Evolutionary conservation across 2,888 invertebrate species (phyloP), one percentile per base, ranked within the genome.

Genomic region (Hydroisotoma schaefferi): DNA sequence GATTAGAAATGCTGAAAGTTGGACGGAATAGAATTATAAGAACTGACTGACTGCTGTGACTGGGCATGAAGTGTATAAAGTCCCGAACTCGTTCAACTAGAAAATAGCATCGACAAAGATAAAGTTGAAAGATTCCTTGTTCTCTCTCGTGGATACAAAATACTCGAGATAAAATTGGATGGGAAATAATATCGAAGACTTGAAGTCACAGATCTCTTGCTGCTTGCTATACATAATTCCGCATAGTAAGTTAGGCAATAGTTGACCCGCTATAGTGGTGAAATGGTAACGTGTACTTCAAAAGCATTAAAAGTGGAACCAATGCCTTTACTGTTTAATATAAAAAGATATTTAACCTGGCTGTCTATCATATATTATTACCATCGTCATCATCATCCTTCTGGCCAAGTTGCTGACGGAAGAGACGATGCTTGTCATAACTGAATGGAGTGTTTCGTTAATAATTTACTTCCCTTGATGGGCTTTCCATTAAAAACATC

Each of bases 401-500:
- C 53, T 61, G 43, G 47, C 46, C 53, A 53, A 60, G 52, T 60
- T 49, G 52, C 40, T 28, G 47, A 44, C n/a, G 20, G n/a, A 40
- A 18, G 40, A 40, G 40, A 40, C 20, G 8, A 40, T 40, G 40
- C 23, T 52, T 61, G 57, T 55, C 49, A 43, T 52, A 26, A 28
- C 49, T 55, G 58, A 66, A 61, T 66, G 59, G 64, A 69, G 61
- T 64, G 61, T 63, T 59, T 63, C 63, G 62, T 72, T 70, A 72
- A 72, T 70, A 70, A 72, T 72, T 72, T 64, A 72, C 62, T 65
- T 63, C 61, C 58, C 61, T 69, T 72, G 72, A 72, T 72, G 70
- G 67, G 18, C 29, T 55, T 40, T 23, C 37, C 43, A 23, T 38
- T 26, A 25, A 40, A 53, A 33, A 23, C 40, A 40, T 40, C 40